phyloP scores from a whole-genome alignment of 2,888 invertebrate genomes.

The Brachycybe producta region DNA sequence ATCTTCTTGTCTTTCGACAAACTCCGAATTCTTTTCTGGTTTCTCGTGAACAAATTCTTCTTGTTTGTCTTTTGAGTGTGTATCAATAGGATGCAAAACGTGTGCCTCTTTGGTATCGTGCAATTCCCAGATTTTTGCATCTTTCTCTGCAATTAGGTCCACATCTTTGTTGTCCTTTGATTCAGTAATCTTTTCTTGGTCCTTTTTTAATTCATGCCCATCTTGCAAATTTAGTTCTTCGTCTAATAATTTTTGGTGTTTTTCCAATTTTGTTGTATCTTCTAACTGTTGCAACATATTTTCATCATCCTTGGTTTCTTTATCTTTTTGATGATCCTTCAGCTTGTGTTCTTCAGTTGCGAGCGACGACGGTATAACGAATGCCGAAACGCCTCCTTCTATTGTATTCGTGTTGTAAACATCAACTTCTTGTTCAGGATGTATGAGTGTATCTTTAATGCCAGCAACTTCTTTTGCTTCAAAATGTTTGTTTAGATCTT shows the following conservation, averaged over 20 bases:
- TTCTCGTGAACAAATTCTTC: background rate
- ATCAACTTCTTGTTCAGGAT: background rate
- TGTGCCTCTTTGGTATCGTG: too few relatives aligned
- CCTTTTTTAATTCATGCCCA: background rate
- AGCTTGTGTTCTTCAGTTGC: background rate
- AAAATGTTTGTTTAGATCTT: conserved; percentile 11
- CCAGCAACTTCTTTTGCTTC: background rate
- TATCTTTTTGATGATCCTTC: background rate
- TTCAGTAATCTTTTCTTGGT: background rate
- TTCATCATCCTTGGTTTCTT: background rate
- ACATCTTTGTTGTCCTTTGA: too few relatives aligned
- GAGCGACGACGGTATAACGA: too few relatives aligned
- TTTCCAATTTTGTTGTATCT: background rate
- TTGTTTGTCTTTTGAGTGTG: too few relatives aligned
- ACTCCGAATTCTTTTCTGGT: background rate
- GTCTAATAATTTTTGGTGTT: too few relatives aligned
- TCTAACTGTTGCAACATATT: background rate
- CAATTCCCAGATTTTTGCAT: too few relatives aligned
- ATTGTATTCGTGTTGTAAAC: too few relatives aligned
- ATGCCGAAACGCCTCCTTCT: too few relatives aligned
- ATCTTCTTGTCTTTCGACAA: background rate
- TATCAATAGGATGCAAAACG: too few relatives aligned
- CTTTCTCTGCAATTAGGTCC: too few relatives aligned
- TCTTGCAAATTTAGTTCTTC: too few relatives aligned
- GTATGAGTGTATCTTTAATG: background rate